Conservation (phyloP, 2,113 vertebrate genomes). For the Mirounga angustirostris region DNA sequence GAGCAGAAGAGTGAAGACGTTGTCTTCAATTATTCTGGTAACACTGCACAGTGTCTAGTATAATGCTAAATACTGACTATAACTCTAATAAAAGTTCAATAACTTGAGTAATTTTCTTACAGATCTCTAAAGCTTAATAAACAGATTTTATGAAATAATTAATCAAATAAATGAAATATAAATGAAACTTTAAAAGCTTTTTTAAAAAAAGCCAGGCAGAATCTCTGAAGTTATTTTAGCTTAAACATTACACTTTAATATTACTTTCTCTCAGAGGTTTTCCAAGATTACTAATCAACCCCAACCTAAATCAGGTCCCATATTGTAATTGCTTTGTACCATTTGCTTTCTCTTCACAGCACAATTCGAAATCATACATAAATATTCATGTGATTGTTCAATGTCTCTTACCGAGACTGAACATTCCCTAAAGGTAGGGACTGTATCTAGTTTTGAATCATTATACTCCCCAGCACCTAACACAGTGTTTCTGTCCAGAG, state of each 20-base stretch:
- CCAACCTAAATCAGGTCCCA: background rate
- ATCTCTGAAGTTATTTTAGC: slow-evolving; percentile 20
- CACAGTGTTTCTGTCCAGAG: background rate
- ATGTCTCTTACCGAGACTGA: background rate
- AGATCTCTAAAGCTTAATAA: slow-evolving; percentile 47
- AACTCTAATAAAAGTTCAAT: slow-evolving; percentile 44
- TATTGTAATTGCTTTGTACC: background rate
- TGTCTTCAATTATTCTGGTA: slow-evolving; percentile 33
- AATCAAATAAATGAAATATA: slow-evolving; percentile 53
- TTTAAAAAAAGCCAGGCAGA: background rate
- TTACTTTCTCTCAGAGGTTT: slow-evolving; percentile 41
- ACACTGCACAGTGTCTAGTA: background rate
- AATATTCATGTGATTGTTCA: background rate
- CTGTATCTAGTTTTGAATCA: background rate
- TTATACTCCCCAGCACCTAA: background rate
- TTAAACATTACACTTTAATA: slow-evolving; percentile 40
- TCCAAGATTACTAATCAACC: slow-evolving; percentile 1
- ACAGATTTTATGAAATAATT: slow-evolving; percentile 49
- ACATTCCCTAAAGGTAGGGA: background rate
- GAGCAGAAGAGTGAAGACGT: background rate
- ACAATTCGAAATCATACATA: background rate
- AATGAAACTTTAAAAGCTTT: slow-evolving; percentile 41
- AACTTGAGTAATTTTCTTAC: slow-evolving; percentile 39
- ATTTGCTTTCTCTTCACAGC: background rate
- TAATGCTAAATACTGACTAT: slow-evolving; percentile 19